A percentile compares a stretch with the other conserved stretches of the same genome.
Evolutionary conservation across 2,888 invertebrate species (phyloP).

Genomic region (Phyllotreta cruciferae): DNA sequence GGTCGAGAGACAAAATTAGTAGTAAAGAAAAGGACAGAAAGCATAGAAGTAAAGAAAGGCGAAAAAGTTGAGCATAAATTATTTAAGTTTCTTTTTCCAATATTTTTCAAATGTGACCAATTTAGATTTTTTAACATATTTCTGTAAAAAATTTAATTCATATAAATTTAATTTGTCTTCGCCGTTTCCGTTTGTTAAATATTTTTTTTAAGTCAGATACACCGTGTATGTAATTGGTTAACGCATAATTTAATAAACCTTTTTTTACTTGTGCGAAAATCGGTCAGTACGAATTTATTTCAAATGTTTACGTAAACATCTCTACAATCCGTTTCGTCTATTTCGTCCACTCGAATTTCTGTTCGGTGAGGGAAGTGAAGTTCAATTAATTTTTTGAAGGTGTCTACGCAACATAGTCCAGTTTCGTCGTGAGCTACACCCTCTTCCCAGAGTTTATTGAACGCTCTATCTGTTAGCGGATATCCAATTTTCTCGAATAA

Average conservation of each 20-base stretch:
- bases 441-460: constrained; percentile 63
- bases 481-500: constrained; percentile 66
- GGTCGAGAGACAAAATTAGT: constrained; percentile 36
- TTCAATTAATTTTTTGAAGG: constrained; percentile 58
- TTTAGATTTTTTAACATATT: too few species aligned
- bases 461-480: constrained; percentile 61
- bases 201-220: too few species aligned
- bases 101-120: background rate
- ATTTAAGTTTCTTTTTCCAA: background rate
- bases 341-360: constrained; percentile 45
- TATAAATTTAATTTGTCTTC: constrained; percentile 16
- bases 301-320: constrained; percentile 13
- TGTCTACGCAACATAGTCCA: constrained; percentile 65
- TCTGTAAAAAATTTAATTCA: background rate
- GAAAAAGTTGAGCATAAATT: constrained; percentile 31
- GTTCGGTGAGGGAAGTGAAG: constrained; percentile 43
- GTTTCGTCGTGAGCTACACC: constrained; percentile 62
- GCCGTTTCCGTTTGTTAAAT: background rate
- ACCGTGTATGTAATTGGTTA: too few species aligned
- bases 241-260: too few species aligned
- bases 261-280: too few species aligned
- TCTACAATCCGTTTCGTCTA: constrained; percentile 46
- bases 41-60: constrained; percentile 45
- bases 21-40: constrained; percentile 29
- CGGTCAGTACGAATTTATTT: constrained; percentile 18